Evolutionary conservation across 2,113 vertebrate species (phyloP).

Genomic region (Delphinapterus leucas): DNA sequence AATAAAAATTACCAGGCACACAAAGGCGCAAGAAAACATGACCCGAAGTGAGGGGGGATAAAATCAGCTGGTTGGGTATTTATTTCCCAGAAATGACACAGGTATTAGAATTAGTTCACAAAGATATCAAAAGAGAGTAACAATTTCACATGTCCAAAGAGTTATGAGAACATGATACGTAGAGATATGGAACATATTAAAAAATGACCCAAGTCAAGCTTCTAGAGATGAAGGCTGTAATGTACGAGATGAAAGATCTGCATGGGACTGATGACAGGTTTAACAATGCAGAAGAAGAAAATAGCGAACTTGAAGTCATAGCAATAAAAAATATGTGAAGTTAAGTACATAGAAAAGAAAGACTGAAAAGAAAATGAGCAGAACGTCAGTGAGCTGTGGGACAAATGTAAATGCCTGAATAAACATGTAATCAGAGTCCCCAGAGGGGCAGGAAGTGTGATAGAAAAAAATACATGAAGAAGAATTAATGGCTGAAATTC

Average conservation of each 20-base stretch:
- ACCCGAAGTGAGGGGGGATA: background rate
- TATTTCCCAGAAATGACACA: conserved; percentile 41
- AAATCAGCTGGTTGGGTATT: background rate
- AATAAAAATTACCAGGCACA: background rate
- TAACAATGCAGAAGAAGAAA: background rate
- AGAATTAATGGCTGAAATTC: background rate
- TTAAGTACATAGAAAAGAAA: background rate
- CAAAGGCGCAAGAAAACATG: conserved; percentile 34
- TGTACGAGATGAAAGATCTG: background rate
- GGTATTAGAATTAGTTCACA: background rate
- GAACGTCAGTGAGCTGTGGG: background rate
- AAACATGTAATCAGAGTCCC: background rate
- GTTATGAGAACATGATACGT: background rate
- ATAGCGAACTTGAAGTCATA: background rate
- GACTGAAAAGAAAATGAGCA: background rate
- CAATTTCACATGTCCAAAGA: background rate
- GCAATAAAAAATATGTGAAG: background rate
- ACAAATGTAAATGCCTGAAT: background rate
- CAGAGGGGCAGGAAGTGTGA: background rate
- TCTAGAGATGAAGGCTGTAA: background rate
- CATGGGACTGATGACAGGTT: background rate
- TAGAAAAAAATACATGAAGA: background rate
- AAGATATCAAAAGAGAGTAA: background rate
- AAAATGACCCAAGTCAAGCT: background rate
- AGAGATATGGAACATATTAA: background rate